Evolutionary conservation across 2,888 invertebrate species (phyloP).

Genomic region (Mythimna vitellina): DNA sequence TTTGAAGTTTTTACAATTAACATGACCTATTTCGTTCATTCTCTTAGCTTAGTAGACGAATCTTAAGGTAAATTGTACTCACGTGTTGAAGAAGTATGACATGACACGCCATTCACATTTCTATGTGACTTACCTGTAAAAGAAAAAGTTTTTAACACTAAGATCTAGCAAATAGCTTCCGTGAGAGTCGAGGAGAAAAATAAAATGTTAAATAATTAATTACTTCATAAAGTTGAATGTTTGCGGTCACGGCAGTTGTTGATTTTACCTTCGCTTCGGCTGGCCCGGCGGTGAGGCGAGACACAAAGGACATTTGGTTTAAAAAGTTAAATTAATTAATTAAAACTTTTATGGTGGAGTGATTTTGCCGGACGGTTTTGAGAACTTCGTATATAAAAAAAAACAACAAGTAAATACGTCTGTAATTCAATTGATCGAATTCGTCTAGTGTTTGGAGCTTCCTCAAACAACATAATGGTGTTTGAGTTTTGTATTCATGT

Average conservation of each 20-base stretch:
- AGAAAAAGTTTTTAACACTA: background rate
- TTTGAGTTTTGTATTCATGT: background rate
- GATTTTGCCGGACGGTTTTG: background rate
- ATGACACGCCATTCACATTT: background rate
- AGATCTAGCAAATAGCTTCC: background rate
- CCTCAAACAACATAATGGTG: background rate
- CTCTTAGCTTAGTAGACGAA: background rate
- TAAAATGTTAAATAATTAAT: background rate
- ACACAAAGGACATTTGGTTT: background rate
- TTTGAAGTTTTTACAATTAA: background rate
- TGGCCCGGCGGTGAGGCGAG: background rate
- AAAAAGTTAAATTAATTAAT: constrained; percentile 3
- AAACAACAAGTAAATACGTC: background rate
- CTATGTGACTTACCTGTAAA: constrained; percentile 37
- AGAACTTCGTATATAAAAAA: background rate
- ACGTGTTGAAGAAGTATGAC: background rate
- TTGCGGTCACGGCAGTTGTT: constrained; percentile 2
- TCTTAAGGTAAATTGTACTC: constrained; percentile 4
- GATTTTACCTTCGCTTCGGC: background rate
- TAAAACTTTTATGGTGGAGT: background rate
- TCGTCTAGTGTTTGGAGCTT: background rate
- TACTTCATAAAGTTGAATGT: background rate
- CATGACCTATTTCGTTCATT: background rate
- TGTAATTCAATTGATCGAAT: background rate
- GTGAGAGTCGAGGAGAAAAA: background rate